Conservation (phyloP, 1,140 invertebrate genomes). For the Drosophila serrata region DNA sequence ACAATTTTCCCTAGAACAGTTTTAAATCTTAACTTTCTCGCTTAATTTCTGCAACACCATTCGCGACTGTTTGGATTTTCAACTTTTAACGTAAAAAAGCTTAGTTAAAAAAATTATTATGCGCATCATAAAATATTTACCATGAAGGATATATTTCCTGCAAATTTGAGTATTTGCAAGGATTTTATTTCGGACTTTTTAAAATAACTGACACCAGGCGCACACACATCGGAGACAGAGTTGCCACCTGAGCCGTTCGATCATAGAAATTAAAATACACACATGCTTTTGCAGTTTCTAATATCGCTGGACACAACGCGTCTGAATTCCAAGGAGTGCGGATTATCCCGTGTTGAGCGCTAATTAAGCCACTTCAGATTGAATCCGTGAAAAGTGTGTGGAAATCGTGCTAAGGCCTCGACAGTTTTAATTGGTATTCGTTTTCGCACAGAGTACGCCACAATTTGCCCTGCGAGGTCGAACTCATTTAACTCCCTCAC, state of each 20-base stretch:
- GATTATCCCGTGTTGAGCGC: constrained; percentile 1
- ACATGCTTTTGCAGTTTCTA: constrained; percentile 68
- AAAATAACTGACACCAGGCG: constrained; percentile 64
- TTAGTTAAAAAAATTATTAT: neutral
- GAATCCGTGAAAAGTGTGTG: constrained; percentile 9
- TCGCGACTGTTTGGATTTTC: neutral
- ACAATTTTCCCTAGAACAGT: neutral
- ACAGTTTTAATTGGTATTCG: constrained; percentile 1
- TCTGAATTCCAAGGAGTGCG: constrained; percentile 3
- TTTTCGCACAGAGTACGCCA: constrained; percentile 17
- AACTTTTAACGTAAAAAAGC: neutral
- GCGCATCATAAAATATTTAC: no score
- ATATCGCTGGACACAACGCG: constrained; percentile 49
- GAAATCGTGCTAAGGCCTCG: neutral
- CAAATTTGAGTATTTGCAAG: no score
- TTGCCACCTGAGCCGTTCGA: constrained; percentile 69
- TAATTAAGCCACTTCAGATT: neutral
- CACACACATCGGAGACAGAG: constrained; percentile 41
- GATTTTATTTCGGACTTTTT: constrained; percentile 31
- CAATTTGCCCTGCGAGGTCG: constrained; percentile 44
- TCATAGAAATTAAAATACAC: constrained; percentile 59
- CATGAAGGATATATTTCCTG: no score
- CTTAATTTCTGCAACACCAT: neutral
- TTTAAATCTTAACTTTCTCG: neutral
- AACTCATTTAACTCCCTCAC: constrained; percentile 47